phyloP scores from a whole-genome alignment of 2,797 vertebrate genomes.

The Typhlichthys eigenmanni region DNA sequence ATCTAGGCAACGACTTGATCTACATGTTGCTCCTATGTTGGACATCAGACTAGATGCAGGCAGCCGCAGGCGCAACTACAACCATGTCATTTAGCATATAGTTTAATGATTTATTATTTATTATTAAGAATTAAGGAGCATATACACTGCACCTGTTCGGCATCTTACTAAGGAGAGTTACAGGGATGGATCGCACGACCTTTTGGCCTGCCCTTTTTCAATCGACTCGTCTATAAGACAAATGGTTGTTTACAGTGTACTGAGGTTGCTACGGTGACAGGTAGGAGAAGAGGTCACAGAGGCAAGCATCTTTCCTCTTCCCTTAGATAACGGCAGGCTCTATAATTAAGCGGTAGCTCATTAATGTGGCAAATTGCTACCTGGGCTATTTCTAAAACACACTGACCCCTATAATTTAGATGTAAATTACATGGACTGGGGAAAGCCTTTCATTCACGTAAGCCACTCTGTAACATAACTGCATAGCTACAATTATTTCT shows the following conservation, averaged over 20 bases:
- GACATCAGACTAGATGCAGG: too few species aligned
- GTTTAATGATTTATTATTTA: too few species aligned
- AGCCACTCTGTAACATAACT: conserved; percentile 26
- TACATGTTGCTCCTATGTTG: too few species aligned
- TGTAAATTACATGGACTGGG: conserved; percentile 27
- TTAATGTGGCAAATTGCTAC: conserved; percentile 36
- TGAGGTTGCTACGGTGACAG: conserved; percentile 59
- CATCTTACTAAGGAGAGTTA: too few species aligned
- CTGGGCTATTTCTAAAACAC: conserved; percentile 34
- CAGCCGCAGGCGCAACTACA: too few species aligned
- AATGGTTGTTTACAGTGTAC: conserved; percentile 16
- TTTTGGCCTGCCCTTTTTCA: too few species aligned
- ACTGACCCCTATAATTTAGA: conserved; percentile 29
- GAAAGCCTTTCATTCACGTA: conserved; percentile 7
- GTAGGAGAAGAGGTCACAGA: conserved; percentile 51
- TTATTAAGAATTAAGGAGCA: too few species aligned
- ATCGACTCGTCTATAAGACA: too few species aligned
- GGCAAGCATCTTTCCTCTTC: conserved; percentile 46
- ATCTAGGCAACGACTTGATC: too few species aligned
- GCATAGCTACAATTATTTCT: conserved; percentile 20
- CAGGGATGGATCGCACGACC: too few species aligned
- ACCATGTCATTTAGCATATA: too few species aligned
- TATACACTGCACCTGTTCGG: too few species aligned
- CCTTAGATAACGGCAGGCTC: background rate
- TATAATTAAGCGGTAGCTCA: conserved; percentile 10